Percentiles rank a stretch among this genome's conserved stretches.
phyloP scores from a whole-genome alignment of 2,888 invertebrate species.

The Hemaris fuciformis region DNA sequence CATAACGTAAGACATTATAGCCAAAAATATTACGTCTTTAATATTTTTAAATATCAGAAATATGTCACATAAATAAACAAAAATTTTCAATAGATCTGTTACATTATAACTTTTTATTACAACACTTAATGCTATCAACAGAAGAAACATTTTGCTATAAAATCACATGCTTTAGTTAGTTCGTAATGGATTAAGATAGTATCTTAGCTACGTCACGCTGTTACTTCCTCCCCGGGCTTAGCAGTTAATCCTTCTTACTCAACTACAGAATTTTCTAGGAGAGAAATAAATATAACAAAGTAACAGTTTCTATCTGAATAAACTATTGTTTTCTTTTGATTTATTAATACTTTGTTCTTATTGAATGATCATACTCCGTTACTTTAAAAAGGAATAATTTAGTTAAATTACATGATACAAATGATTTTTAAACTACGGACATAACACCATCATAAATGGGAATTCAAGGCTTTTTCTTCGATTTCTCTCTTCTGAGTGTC shows the following conservation, averaged over 20 bases:
- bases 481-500: too few relatives aligned
- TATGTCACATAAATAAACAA: too few relatives aligned
- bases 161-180: neutral
- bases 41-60: too few relatives aligned
- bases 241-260: conserved; percentile 26
- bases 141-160: neutral
- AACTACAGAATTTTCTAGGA: conserved; percentile 17
- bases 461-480: too few relatives aligned
- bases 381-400: too few relatives aligned
- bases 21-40: too few relatives aligned
- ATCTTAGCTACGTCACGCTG: conserved; percentile 22
- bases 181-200: conserved; percentile 17
- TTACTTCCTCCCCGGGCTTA: conserved; percentile 26
- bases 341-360: neutral
- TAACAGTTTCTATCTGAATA: neutral
- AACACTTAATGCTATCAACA: neutral
- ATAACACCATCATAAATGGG: too few relatives aligned
- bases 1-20: too few relatives aligned
- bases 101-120: neutral
- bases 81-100: neutral
- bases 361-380: too few relatives aligned
- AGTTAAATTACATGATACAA: too few relatives aligned
- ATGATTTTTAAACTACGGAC: too few relatives aligned
- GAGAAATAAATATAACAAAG: neutral
- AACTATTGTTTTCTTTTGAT: neutral